These are phyloP conservation scores for Dione vanillae DNA, from an alignment of 2,888 invertebrate species.

Conservation along the genomic window DNA sequence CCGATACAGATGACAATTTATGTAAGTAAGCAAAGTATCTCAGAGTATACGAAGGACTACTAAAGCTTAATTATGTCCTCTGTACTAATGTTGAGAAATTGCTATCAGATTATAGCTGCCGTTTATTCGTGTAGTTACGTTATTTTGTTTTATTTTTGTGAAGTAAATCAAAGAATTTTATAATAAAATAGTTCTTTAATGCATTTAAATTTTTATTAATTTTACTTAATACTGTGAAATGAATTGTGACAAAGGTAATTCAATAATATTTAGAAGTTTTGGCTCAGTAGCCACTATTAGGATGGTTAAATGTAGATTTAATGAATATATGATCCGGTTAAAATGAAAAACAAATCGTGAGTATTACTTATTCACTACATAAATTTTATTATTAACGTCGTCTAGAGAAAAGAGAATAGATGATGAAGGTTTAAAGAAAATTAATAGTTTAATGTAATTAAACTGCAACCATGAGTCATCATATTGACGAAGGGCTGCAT, in stretches of 20 bases:
- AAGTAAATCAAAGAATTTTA: not conserved
- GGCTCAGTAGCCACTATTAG: too few species aligned
- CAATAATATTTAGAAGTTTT: not conserved
- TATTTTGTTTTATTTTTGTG: slow-evolving; percentile 3
- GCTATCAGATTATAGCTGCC: not conserved
- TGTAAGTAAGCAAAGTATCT: slow-evolving; percentile 39
- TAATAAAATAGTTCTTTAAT: not conserved
- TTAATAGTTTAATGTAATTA: too few species aligned
- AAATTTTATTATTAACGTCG: too few species aligned
- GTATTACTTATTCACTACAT: too few species aligned
- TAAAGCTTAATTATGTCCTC: slow-evolving; percentile 6
- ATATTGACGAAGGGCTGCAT: too few species aligned
- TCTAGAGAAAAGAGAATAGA: too few species aligned
- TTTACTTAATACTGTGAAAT: not conserved
- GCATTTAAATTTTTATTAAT: too few species aligned
- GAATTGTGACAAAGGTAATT: not conserved
- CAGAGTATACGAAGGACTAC: slow-evolving; percentile 10
- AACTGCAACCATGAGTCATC: too few species aligned
- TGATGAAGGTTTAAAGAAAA: too few species aligned
- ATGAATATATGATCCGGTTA: too few species aligned
- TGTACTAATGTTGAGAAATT: slow-evolving; percentile 19
- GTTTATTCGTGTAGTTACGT: not conserved
- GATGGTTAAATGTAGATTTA: too few species aligned
- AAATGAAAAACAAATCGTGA: too few species aligned
- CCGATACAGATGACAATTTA: slow-evolving; percentile 45